phyloP scores from a whole-genome alignment of 2,113 vertebrate genomes.

The Ictidomys tridecemlineatus region DNA sequence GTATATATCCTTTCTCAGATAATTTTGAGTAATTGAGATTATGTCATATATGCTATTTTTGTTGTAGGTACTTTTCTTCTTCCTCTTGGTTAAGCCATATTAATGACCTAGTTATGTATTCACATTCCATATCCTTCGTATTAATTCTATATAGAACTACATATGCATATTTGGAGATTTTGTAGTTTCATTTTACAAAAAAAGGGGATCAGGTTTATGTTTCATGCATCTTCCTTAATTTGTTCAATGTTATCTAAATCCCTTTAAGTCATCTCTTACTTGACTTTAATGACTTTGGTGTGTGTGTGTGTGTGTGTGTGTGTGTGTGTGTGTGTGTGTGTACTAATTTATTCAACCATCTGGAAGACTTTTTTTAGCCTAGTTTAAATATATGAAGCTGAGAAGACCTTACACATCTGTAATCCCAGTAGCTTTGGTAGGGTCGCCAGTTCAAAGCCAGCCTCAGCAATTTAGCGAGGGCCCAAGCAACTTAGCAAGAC shows the following conservation, averaged over 20 bases:
- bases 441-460: too few relatives aligned
- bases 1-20: neutral
- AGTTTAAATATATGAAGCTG: conserved; percentile 33
- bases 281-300: neutral
- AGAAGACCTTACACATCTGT: neutral
- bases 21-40: neutral
- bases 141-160: neutral
- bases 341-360: conserved; percentile 10
- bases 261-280: neutral
- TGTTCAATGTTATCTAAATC: conserved; percentile 41
- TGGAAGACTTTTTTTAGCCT: conserved; percentile 36
- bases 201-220: neutral
- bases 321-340: neutral
- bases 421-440: too few relatives aligned
- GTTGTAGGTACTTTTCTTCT: neutral
- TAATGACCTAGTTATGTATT: neutral
- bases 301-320: neutral
- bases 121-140: neutral
- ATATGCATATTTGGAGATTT: neutral
- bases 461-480: too few relatives aligned
- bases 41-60: conserved; percentile 1
- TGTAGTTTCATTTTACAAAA: conserved; percentile 17
- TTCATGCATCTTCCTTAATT: conserved; percentile 15
- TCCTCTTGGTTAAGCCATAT: neutral
- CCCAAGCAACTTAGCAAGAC: too few relatives aligned